Evolutionary conservation across 2,888 invertebrate genomes (phyloP), one percentile per base, ranked within the genome.

Genomic region (Eledona agricola): DNA sequence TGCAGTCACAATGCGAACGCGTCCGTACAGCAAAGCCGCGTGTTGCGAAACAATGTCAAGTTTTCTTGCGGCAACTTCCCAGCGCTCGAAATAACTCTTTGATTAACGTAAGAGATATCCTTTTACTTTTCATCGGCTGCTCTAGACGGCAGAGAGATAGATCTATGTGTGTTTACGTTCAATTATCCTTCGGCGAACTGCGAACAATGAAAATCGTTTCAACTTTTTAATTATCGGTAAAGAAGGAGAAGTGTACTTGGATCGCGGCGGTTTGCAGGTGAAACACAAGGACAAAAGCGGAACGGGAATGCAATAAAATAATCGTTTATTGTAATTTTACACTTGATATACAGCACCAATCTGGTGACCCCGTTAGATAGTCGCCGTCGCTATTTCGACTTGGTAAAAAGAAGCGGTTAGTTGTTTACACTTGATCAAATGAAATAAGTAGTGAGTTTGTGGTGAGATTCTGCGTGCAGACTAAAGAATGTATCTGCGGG

Each of bases 281-380:
- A 43, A 31, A 31, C 15, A 13, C 43, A 43, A 43, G 43, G 43
- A 31, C 43, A 11, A 9, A 32, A 43, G 23, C 13, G 22, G 12
- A 43, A 23, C 15, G 32, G 16, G 43, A 43, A 43, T 28, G 40
- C 15, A 28, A 23, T 40, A 28, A 40, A 40, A 26, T 40, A 17
- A 16, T 16, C 6, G 5, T 22, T 40, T 16, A 40, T 15, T 26
- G 26, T 26, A 40, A 26, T 26, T 40, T 40, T 25, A 40, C 25
- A 12, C 26, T 40, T 26, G 22, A 16, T 7, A 9, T 2, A 2
- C 1, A n/a, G 20, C 23, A 35, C 11, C 22, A 35, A 22, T 35
- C 35, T 35, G 23, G 40, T 40, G 40, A 26, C 40, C 40, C 40
- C 40, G 40, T 40, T 40, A 22, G n/a, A n/a, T n/a, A n/a, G n/a